These are phyloP conservation scores for Phoenicopterus ruber DNA, from an alignment of 2,113 vertebrate species.

Conservation along the genomic window DNA sequence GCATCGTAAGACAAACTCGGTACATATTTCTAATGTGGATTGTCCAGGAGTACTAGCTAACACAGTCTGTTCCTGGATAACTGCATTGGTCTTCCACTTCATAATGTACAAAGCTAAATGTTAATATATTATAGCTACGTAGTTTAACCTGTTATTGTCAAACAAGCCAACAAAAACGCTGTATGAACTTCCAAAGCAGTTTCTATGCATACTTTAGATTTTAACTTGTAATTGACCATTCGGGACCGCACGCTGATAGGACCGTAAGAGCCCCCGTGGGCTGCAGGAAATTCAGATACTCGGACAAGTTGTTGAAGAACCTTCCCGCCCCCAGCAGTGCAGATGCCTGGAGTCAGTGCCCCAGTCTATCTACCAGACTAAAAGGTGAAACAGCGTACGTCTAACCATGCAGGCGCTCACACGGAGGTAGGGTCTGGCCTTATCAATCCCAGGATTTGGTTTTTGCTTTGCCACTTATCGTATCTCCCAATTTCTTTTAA, in stretches of 20 bases:
- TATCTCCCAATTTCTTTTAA: background rate
- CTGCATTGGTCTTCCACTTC: background rate
- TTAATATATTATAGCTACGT: background rate
- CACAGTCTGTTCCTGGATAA: background rate
- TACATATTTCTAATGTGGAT: background rate
- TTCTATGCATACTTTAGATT: background rate
- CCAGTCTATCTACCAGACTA: background rate
- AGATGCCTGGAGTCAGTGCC: background rate
- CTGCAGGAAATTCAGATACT: background rate
- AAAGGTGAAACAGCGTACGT: background rate
- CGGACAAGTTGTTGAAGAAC: fast-evolving
- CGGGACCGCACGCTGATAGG: background rate
- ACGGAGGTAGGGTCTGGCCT: background rate
- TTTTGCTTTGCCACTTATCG: background rate
- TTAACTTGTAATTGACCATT: background rate
- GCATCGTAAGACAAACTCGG: background rate
- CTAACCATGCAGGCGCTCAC: fast-evolving
- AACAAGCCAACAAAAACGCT: background rate
- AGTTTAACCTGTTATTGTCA: background rate
- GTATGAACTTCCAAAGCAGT: background rate
- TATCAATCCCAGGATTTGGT: background rate
- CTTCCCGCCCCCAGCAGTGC: fast-evolving
- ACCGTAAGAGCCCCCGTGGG: fast-evolving
- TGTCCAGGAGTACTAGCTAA: background rate
- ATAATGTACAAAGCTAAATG: background rate